Evolutionary conservation across 2,113 vertebrate species (phyloP).

Genomic region (Sterrhoptilus dennistouni): DNA sequence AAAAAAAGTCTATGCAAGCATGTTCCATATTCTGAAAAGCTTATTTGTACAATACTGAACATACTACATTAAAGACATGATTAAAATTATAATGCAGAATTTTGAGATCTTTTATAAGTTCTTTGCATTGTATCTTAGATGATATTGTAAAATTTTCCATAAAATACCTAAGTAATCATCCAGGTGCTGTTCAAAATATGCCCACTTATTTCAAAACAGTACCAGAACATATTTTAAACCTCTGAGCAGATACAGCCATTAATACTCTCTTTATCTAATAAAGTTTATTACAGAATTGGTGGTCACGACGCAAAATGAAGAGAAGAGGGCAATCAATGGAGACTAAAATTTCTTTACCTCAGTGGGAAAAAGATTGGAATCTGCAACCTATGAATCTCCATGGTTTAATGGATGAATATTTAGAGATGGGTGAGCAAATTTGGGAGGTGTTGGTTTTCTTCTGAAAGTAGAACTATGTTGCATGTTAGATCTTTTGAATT

Average conservation of each 20-base stretch:
- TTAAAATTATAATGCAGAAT: not conserved
- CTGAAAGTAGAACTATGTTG: not conserved
- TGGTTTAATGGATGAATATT: conserved; percentile 94
- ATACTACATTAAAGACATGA: not conserved
- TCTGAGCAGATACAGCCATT: not conserved
- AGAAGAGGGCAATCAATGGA: conserved; percentile 83
- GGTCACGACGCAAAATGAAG: conserved; percentile 94
- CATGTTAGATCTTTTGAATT: not conserved
- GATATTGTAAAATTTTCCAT: not conserved
- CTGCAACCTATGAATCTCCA: conserved; percentile 97
- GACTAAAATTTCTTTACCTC: conserved; percentile 86
- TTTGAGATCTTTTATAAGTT: not conserved
- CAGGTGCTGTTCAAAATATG: not conserved
- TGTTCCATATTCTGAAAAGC: not conserved
- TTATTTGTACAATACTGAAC: not conserved
- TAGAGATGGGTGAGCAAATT: conserved; percentile 92
- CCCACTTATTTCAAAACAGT: not conserved
- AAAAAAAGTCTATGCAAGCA: not conserved
- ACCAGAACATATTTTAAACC: not conserved
- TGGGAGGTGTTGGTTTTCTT: not conserved
- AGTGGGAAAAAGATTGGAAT: conserved; percentile 99
- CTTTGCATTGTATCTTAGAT: not conserved
- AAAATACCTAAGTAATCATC: not conserved
- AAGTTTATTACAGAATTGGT: conserved; percentile 97
- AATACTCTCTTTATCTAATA: not conserved